Evolutionary conservation across 1,140 invertebrate genomes (phyloP).

Genomic region (Dinoponera quadriceps): DNA sequence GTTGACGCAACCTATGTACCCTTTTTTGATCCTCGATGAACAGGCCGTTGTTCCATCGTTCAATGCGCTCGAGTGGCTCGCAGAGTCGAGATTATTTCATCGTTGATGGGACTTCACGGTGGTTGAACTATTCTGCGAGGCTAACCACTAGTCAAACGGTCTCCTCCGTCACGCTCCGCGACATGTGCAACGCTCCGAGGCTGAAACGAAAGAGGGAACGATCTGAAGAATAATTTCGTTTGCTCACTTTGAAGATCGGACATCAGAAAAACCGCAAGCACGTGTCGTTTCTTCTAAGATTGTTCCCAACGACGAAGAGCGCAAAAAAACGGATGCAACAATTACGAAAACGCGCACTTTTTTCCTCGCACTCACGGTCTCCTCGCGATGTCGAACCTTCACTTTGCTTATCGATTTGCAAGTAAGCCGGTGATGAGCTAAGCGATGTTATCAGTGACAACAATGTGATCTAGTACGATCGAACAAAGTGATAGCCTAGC

Average conservation of each 20-base stretch:
- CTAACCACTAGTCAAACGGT: slow-evolving; percentile 81
- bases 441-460: slow-evolving; percentile 17
- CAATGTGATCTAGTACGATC: slow-evolving; percentile 73
- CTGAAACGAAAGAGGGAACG: slow-evolving; percentile 71
- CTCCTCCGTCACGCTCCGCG: slow-evolving; percentile 81
- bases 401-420: background rate
- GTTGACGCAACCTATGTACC: slow-evolving; percentile 34
- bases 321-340: background rate
- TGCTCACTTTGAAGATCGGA: slow-evolving; percentile 26
- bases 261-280: background rate
- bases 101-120: slow-evolving; percentile 8
- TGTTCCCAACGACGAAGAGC: background rate
- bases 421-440: slow-evolving; percentile 7
- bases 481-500: slow-evolving; percentile 83
- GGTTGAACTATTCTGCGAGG: slow-evolving; percentile 47
- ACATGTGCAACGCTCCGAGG: slow-evolving; percentile 76
- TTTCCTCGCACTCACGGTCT: background rate
- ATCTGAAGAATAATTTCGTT: background rate
- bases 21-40: slow-evolving; percentile 63
- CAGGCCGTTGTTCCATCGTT: slow-evolving; percentile 4
- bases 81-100: slow-evolving; percentile 29
- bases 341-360: background rate
- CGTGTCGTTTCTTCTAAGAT: background rate
- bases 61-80: background rate
- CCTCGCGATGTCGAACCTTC: slow-evolving; percentile 8